Evolutionary conservation across 2,797 vertebrate genomes (phyloP), one percentile per base, ranked within the genome.

Genomic region (Serranus cabrilla): DNA sequence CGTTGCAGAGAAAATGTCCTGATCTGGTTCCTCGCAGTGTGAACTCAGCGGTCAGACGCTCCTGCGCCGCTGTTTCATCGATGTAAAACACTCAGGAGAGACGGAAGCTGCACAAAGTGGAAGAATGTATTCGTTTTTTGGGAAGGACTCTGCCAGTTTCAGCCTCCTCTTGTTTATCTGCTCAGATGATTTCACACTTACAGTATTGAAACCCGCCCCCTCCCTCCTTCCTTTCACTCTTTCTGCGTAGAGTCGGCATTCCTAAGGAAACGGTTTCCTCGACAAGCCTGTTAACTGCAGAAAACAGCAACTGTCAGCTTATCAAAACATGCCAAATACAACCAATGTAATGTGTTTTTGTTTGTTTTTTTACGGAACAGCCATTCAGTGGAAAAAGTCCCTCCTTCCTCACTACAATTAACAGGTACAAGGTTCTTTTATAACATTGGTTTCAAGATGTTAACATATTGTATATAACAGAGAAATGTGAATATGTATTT

Each of bases 401-500:
- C 89, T 91, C 84, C 85, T 76, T 73, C 77, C 83, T 90, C 87
- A 85, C 78, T 80, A 81, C 84, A 83, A 20, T 77, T 64, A 90
- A 87, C 87, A 87, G 93, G 94, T 95, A 94, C 93, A 94, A 85
- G 85, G 64, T 84, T 90, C 50, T 88, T 90, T 88, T 89, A 60
- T 85, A 93, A 82, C 78, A 69, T 86, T 91, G 87, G 77, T 90
- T 84, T 92, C 84, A 82, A 84, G 76, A 83, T 90, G 87, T 93
- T 92, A 93, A 93, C 90, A 81, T 85, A 31, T 84, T 95, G 94
- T 94, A 94, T 90, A 94, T 94, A 95, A 93, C 90, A 94, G 91
- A 94, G 86, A 94, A 95, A 95, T 94, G 94, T 95, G 94, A 95
- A 95, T 95, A 94, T 93, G 91, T 94, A 94, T 94, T 92, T 94